phyloP scores from a whole-genome alignment of 2,113 vertebrate genomes.

The Plecturocebus donacophilus region DNA sequence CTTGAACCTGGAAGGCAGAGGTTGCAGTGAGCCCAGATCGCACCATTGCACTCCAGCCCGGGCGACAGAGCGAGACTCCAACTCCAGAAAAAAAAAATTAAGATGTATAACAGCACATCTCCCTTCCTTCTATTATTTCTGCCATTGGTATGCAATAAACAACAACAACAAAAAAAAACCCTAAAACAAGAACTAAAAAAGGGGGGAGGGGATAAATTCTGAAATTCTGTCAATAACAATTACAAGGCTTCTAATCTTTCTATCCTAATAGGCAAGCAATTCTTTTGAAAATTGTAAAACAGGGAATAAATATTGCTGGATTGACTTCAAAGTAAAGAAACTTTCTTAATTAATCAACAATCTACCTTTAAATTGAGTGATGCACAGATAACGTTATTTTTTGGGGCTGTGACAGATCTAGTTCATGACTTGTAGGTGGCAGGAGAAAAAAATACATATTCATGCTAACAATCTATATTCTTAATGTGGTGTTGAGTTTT shows the following conservation, averaged over 20 bases:
- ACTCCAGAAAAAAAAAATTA: neutral
- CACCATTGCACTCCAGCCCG: no score
- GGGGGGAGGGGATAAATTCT: neutral
- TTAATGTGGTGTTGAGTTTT: slow-evolving; percentile 33
- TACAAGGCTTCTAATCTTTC: neutral
- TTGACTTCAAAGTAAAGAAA: slow-evolving; percentile 50
- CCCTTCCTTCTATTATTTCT: neutral
- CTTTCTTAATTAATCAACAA: neutral
- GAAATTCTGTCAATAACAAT: neutral
- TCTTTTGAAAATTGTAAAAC: neutral
- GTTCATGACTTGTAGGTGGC: slow-evolving; percentile 25
- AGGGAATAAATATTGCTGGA: neutral
- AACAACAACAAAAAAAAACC: neutral
- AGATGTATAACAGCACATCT: neutral
- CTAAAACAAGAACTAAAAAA: no score
- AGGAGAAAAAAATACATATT: slow-evolving; percentile 20
- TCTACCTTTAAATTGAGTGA: slow-evolving; percentile 23
- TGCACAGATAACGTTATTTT: slow-evolving; percentile 34
- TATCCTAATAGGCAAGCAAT: neutral
- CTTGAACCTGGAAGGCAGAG: no score
- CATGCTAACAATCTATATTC: slow-evolving; percentile 40
- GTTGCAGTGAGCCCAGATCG: no score
- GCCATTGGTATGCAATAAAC: neutral
- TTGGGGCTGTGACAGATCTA: slow-evolving; percentile 1
- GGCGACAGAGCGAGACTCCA: no score